Percentiles rank a stretch among this genome's conserved stretches.
Evolutionary conservation across 1,140 invertebrate genomes (phyloP).

Genomic region (Achatina immaculata): DNA sequence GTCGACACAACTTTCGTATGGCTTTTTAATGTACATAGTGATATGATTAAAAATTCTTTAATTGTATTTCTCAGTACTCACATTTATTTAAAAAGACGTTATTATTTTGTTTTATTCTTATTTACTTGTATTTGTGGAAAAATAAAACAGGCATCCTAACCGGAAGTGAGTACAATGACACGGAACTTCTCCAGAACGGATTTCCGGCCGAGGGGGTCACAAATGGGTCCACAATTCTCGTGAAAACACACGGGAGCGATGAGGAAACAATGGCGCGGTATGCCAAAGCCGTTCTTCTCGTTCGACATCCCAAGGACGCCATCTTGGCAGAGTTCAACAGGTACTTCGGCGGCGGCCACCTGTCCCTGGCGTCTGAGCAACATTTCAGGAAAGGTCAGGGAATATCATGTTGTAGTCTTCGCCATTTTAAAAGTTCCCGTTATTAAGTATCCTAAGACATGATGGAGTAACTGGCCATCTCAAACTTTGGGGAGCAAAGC

Average conservation of each 20-base stretch:
- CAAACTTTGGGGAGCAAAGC: too few relatives aligned
- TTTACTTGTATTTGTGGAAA: not conserved
- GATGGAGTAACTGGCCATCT: too few relatives aligned
- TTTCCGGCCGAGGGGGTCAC: slow-evolving; percentile 83
- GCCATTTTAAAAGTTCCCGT: too few relatives aligned
- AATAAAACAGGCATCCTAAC: slow-evolving; percentile 73
- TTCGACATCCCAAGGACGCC: slow-evolving; percentile 54
- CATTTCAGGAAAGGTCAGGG: slow-evolving; percentile 46
- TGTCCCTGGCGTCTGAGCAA: slow-evolving; percentile 76
- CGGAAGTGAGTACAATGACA: slow-evolving; percentile 75
- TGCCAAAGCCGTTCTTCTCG: slow-evolving; percentile 45
- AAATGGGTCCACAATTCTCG: slow-evolving; percentile 81
- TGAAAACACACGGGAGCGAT: slow-evolving; percentile 86
- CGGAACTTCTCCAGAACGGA: slow-evolving; percentile 81
- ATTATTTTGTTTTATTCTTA: not conserved
- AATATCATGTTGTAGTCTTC: too few relatives aligned
- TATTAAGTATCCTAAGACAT: too few relatives aligned
- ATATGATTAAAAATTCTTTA: too few relatives aligned
- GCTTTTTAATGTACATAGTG: too few relatives aligned
- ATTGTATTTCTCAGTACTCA: not conserved
- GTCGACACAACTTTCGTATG: too few relatives aligned
- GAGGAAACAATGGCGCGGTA: slow-evolving; percentile 52
- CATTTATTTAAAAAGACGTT: not conserved
- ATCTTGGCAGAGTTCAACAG: slow-evolving; percentile 78
- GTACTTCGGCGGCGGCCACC: slow-evolving; percentile 78